A percentile compares a stretch with the other conserved stretches of the same genome.
Conservation (phyloP, 1,140 invertebrate genomes). For the Drosophila nigromelanica region DNA sequence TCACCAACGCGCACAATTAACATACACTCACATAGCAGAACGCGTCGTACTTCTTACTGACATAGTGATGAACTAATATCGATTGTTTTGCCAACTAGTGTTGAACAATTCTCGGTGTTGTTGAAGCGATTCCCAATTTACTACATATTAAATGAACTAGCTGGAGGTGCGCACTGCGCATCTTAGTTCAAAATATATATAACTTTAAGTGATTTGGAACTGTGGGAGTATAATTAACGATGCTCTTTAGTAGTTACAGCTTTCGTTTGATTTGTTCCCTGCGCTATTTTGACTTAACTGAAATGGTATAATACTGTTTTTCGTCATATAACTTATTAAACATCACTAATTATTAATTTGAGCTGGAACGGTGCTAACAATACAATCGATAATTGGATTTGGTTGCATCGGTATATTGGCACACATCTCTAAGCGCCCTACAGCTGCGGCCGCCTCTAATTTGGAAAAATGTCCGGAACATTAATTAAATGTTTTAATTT, state of each 20-base stretch:
- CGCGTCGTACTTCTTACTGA: constrained; percentile 29
- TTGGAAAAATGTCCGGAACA: constrained; percentile 59
- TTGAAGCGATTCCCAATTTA: background rate
- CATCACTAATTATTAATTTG: background rate
- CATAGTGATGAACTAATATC: constrained; percentile 13
- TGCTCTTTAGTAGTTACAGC: too few relatives aligned
- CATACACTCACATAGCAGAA: constrained; percentile 43
- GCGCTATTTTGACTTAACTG: too few relatives aligned
- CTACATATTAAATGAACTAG: background rate
- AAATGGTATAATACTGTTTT: too few relatives aligned
- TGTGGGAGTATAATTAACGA: too few relatives aligned
- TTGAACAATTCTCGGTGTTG: constrained; percentile 1
- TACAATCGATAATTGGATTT: constrained; percentile 3
- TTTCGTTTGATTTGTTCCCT: too few relatives aligned
- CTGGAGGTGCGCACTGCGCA: too few relatives aligned
- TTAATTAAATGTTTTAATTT: constrained; percentile 73
- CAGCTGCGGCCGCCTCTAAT: constrained; percentile 25
- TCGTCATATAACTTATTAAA: background rate
- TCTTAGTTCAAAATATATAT: too few relatives aligned
- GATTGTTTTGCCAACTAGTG: constrained; percentile 4
- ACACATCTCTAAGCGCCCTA: constrained; percentile 22
- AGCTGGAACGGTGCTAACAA: background rate
- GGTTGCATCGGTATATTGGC: background rate
- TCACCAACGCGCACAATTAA: constrained; percentile 48
- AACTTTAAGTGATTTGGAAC: too few relatives aligned